A percentile compares a stretch with the other conserved stretches of the same genome.
phyloP scores from a whole-genome alignment of 2,797 vertebrate genomes.

The Miichthys miiuy region DNA sequence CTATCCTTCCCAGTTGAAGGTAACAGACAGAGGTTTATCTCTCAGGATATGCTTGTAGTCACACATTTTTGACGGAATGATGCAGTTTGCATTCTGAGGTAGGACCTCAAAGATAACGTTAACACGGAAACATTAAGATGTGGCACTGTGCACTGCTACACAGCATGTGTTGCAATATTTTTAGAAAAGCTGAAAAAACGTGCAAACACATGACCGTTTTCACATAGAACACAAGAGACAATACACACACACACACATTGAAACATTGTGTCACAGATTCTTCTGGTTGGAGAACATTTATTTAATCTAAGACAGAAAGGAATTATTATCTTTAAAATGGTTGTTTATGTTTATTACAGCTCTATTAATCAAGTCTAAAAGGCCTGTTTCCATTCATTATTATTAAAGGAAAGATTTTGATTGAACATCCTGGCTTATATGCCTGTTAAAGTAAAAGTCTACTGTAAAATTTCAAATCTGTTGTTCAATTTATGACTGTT shows the following conservation, averaged over 20 bases:
- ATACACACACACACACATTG: background rate
- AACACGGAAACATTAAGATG: slow-evolving; percentile 29
- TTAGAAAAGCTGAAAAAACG: background rate
- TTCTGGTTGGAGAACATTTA: background rate
- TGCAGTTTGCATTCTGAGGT: slow-evolving; percentile 62
- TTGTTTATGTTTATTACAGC: background rate
- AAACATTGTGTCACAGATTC: background rate
- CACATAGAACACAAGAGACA: background rate
- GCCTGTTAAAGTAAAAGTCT: background rate
- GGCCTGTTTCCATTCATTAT: slow-evolving; percentile 5
- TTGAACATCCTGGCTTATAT: no score
- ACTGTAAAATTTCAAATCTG: background rate
- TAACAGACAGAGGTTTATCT: slow-evolving; percentile 77
- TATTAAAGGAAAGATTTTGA: background rate
- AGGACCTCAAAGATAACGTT: slow-evolving; percentile 51
- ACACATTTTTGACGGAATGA: slow-evolving; percentile 53
- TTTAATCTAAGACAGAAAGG: background rate
- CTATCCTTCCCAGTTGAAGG: slow-evolving; percentile 72
- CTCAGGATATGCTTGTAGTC: slow-evolving; percentile 62
- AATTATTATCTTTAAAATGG: background rate
- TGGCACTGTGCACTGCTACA: background rate
- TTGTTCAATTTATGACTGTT: background rate
- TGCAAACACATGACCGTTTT: slow-evolving; percentile 10
- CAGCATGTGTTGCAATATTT: slow-evolving; percentile 2
- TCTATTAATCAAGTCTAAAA: background rate